Evolutionary conservation across 2,113 vertebrate genomes (phyloP), one percentile per base, ranked within the genome.

Genomic region (Myotis brandtii): DNA sequence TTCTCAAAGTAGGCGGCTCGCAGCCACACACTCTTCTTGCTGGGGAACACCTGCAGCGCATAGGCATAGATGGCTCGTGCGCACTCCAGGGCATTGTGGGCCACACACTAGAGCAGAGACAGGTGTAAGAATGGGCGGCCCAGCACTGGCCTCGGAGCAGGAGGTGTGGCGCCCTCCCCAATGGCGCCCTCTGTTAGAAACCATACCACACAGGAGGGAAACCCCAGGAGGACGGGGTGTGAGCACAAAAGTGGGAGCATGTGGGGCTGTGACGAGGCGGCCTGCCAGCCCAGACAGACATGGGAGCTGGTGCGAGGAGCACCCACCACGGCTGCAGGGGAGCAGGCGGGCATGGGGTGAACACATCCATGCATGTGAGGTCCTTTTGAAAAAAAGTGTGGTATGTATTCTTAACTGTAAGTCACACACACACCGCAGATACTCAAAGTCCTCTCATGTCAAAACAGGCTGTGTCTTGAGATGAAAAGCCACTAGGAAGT

Each of bases 1-100:
- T 99, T 99, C 90, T 99, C 99, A 64, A 99, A 99, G 98, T 99
- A 99, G 0, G 99, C 99, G 0, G 99, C 99, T 95, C 99, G 97
- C 48, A 99, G 98, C 99, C 99, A 99, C 88, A 99, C 99, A 0
- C 99, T 99, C 98, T 99, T 99, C 98, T 99, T 99, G 98, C 99
- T 99, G 0, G 99, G 99, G 94, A 99, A 99, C 40, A 99, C 99
- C 97, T 99, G 99, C 69, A 99, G 98, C 77, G 99, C 99, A 0
- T 99, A 99, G 32, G 99, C 99, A 12, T 99, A 99, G 97, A 99
- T 99, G 32, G 99, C 99, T 12, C 99, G 98, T 21, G 99, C 99
- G 94, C 99, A 99, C 98, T 99, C 99, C 98, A 99, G 96, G 0
- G 99, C 99, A 1, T 98, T 99, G 54, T 99, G 99, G 66, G 99